Conservation (phyloP, 23 tunicate genomes). For the Botrylloides violaceus region DNA sequence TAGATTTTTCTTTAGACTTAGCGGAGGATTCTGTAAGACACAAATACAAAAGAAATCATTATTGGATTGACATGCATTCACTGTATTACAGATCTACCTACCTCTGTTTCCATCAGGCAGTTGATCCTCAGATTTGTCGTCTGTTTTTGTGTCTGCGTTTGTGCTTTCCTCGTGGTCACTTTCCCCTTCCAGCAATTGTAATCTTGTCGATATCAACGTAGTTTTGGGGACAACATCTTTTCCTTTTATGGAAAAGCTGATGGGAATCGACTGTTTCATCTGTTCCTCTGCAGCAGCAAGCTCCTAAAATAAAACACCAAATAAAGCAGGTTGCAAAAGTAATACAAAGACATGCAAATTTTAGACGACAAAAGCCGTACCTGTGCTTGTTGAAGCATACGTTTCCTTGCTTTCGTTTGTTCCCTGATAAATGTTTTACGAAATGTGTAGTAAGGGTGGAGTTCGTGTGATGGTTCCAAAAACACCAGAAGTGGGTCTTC, state of each 20-base stretch:
- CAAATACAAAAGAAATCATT: neutral
- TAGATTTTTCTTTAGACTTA: neutral
- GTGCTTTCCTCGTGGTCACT: conserved; percentile 31
- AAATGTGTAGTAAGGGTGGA: conserved; percentile 73
- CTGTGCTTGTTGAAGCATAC: conserved; percentile 11
- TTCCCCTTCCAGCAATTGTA: conserved; percentile 27
- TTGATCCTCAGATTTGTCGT: neutral
- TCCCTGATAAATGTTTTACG: conserved; percentile 40
- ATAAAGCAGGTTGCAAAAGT: too few species aligned
- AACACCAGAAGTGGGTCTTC: conserved; percentile 39
- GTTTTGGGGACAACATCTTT: conserved; percentile 32
- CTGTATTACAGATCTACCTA: neutral
- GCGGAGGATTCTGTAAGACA: neutral
- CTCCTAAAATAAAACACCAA: too few species aligned
- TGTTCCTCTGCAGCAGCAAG: conserved; percentile 2
- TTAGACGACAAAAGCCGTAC: neutral
- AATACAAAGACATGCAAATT: neutral
- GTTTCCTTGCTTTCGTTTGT: conserved; percentile 8
- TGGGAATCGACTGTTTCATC: conserved; percentile 25
- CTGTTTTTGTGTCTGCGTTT: neutral
- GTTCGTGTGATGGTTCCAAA: conserved; percentile 70
- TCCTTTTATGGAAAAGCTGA: conserved; percentile 63
- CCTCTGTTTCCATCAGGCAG: neutral
- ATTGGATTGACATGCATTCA: neutral
- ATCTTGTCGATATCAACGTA: conserved; percentile 7